These are phyloP conservation scores for Petrosia ficiformis DNA, from an alignment of 37 sponge, comb jelly and placozoan genomes.

Conservation along the genomic window DNA sequence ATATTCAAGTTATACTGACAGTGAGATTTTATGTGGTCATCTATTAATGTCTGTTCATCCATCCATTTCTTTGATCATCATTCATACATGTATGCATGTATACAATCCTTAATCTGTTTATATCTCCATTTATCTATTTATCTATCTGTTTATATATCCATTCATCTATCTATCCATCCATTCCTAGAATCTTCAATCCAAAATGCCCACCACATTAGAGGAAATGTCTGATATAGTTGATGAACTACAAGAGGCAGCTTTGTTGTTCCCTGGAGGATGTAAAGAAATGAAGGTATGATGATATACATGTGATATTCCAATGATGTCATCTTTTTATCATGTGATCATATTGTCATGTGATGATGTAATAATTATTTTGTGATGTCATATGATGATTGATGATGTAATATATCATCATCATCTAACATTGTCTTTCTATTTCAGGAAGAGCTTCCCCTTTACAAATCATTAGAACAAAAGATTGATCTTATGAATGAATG, in stretches of 20 bases:
- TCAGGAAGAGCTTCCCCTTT: slow-evolving; percentile 36
- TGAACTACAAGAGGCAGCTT: slow-evolving; percentile 29
- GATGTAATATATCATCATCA: too few species aligned
- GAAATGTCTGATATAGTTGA: slow-evolving; percentile 28
- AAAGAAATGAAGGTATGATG: slow-evolving; percentile 60
- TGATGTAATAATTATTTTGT: too few species aligned
- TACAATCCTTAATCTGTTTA: too few species aligned
- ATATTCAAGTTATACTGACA: slow-evolving; percentile 17
- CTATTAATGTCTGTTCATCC: background rate
- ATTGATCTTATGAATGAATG: slow-evolving; percentile 65
- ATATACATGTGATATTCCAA: background rate
- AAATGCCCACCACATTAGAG: slow-evolving; percentile 7
- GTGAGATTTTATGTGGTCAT: slow-evolving; percentile 3
- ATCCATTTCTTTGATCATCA: too few species aligned
- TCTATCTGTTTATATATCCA: too few species aligned
- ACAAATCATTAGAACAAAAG: slow-evolving; percentile 46
- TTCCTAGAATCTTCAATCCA: background rate
- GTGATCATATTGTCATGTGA: too few species aligned
- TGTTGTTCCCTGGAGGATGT: slow-evolving; percentile 71
- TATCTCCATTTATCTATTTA: too few species aligned
- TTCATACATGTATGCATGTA: too few species aligned
- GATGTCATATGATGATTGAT: too few species aligned
- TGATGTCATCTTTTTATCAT: slow-evolving; percentile 8
- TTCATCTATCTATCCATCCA: too few species aligned
- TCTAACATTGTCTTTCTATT: background rate